Percentiles rank a stretch among this genome's conserved stretches.
phyloP scores from a whole-genome alignment of 2,113 vertebrate species.

The Arenaria interpres region DNA sequence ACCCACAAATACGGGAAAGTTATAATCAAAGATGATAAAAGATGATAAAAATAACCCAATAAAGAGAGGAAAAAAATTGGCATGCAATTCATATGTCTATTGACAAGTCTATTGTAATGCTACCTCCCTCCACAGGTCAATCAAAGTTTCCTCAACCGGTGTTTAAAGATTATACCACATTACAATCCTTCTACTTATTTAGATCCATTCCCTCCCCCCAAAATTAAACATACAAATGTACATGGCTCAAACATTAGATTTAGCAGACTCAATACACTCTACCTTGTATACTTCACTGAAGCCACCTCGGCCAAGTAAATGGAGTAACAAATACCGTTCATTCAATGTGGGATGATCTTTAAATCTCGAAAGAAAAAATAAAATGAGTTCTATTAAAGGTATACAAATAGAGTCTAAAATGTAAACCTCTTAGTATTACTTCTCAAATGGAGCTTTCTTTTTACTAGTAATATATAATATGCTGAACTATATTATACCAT shows the following conservation, averaged over 20 bases:
- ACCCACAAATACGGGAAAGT: background rate
- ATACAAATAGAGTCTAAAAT: background rate
- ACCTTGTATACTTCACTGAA: constrained; percentile 99
- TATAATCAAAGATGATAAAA: constrained; percentile 19
- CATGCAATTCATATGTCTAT: background rate
- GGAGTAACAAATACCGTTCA: constrained; percentile 95
- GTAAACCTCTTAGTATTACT: background rate
- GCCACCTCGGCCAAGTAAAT: constrained; percentile 96
- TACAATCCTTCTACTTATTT: background rate
- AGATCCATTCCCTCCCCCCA: accelerated
- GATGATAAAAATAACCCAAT: background rate
- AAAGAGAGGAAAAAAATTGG: background rate
- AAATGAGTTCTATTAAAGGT: background rate
- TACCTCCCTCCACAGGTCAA: background rate
- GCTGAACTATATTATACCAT: background rate
- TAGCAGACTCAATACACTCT: constrained; percentile 35
- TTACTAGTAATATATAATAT: background rate
- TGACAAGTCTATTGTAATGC: background rate
- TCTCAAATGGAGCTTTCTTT: background rate
- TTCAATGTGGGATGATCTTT: constrained; percentile 99
- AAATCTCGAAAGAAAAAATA: constrained; percentile 80
- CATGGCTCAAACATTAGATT: background rate
- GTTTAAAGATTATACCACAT: background rate
- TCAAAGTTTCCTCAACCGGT: background rate
- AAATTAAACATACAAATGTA: background rate